Evolutionary conservation across 53 echinoderm and acorn worm genomes (phyloP).

Genomic region (Astropecten irregularis): DNA sequence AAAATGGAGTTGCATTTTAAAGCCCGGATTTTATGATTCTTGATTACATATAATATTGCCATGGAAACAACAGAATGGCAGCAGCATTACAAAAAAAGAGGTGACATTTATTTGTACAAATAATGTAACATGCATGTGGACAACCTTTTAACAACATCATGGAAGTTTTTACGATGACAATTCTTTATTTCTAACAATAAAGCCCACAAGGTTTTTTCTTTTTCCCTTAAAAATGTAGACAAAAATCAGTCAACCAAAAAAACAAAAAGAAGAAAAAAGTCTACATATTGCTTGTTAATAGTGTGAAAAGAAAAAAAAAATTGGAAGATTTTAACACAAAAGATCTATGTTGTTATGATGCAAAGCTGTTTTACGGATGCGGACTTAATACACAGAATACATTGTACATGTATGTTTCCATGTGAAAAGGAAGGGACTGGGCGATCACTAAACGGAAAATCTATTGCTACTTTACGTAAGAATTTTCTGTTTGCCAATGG

Average conservation of each 20-base stretch:
- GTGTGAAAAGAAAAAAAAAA: neutral
- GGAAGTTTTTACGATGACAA: conserved; percentile 8
- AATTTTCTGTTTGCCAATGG: too few relatives aligned
- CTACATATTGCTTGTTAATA: neutral
- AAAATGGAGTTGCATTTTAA: too few relatives aligned
- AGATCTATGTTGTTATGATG: too few relatives aligned
- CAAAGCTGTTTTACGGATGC: too few relatives aligned
- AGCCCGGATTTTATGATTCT: too few relatives aligned
- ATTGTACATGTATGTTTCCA: too few relatives aligned
- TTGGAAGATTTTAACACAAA: neutral
- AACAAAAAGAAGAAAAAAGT: too few relatives aligned
- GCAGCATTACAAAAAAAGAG: neutral
- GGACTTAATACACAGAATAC: too few relatives aligned
- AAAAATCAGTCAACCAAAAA: neutral
- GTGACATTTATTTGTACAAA: conserved; percentile 23
- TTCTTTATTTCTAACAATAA: neutral
- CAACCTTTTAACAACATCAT: neutral
- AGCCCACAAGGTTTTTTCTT: neutral
- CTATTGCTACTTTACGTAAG: too few relatives aligned
- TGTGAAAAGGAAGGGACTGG: too few relatives aligned
- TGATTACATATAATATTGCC: neutral
- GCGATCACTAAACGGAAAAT: too few relatives aligned
- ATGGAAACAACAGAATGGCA: conserved; percentile 17
- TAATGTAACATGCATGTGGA: conserved; percentile 2
- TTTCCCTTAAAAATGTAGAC: neutral